These are phyloP conservation scores for Aurelia sp. DNA, from an alignment of 30 jellyfish, hydroid and myxozoan species.

Conservation along the genomic window DNA sequence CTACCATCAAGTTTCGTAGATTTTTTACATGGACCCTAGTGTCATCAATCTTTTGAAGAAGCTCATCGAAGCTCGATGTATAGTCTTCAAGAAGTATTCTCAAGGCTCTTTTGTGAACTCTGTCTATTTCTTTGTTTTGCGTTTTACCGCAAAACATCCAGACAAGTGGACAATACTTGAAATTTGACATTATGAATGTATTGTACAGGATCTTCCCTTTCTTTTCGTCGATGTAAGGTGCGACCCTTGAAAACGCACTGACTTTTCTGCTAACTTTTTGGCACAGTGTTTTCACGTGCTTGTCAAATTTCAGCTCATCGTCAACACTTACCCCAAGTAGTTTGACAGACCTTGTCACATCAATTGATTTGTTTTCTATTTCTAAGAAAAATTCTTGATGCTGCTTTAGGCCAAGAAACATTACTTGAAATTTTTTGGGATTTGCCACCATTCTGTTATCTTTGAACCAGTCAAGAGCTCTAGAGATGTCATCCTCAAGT, in stretches of 20 bases:
- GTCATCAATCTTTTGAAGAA: constrained; percentile 31
- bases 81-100: constrained; percentile 33
- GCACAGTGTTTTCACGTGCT: constrained; percentile 27
- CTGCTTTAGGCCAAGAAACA: too few species aligned
- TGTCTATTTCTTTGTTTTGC: constrained; percentile 28
- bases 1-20: constrained; percentile 39
- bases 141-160: constrained; percentile 63
- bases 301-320: neutral
- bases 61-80: constrained; percentile 22
- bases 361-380: too few species aligned
- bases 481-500: constrained; percentile 21
- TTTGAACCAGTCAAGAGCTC: constrained; percentile 26
- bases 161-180: constrained; percentile 55
- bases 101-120: constrained; percentile 47
- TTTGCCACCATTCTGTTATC: neutral
- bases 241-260: constrained; percentile 47
- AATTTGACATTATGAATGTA: constrained; percentile 46
- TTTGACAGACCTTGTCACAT: neutral
- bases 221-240: constrained; percentile 13
- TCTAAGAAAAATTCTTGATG: too few species aligned
- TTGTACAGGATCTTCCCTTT: constrained; percentile 27
- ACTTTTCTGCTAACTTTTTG: constrained; percentile 3
- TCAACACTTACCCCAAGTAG: constrained; percentile 45
- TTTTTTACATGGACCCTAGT: constrained; percentile 25
- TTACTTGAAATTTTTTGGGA: too few species aligned